phyloP scores from a whole-genome alignment of 2,797 vertebrate genomes.

The Eulemur albifrons region DNA sequence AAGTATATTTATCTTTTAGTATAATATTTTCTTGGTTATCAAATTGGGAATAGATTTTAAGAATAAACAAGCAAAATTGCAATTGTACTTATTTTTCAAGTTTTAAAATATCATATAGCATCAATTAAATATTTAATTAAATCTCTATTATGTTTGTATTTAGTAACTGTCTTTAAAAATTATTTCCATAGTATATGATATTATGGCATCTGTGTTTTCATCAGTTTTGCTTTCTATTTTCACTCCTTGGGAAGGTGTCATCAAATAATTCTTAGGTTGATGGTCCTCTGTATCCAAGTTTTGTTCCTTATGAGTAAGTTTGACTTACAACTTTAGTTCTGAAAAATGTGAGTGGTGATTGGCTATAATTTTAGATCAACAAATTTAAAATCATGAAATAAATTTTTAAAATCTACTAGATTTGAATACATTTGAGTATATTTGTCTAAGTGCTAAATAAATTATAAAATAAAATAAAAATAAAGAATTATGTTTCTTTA shows the following conservation, averaged over 20 bases:
- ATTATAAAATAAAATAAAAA: conserved; percentile 32
- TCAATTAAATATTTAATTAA: conserved; percentile 23
- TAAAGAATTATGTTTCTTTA: not conserved
- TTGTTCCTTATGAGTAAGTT: conserved; percentile 32
- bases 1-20: conserved; percentile 36
- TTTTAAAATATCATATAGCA: conserved; percentile 46
- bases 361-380: conserved; percentile 15
- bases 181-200: conserved; percentile 19
- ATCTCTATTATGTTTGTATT: conserved; percentile 45
- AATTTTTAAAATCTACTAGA: conserved; percentile 7
- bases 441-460: conserved; percentile 16
- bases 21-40: not conserved
- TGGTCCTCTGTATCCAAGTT: conserved; percentile 52
- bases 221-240: conserved; percentile 53
- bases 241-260: conserved; percentile 58
- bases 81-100: conserved; percentile 49
- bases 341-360: not conserved
- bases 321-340: conserved; percentile 57
- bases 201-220: conserved; percentile 55
- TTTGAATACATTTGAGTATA: not conserved
- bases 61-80: not conserved
- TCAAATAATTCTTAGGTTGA: not conserved
- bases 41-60: conserved; percentile 23
- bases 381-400: not conserved
- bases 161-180: conserved; percentile 42